Base-by-base conservation (phyloP, 2,113 vertebrate genomes). In the Electrona antarctica region DNA sequence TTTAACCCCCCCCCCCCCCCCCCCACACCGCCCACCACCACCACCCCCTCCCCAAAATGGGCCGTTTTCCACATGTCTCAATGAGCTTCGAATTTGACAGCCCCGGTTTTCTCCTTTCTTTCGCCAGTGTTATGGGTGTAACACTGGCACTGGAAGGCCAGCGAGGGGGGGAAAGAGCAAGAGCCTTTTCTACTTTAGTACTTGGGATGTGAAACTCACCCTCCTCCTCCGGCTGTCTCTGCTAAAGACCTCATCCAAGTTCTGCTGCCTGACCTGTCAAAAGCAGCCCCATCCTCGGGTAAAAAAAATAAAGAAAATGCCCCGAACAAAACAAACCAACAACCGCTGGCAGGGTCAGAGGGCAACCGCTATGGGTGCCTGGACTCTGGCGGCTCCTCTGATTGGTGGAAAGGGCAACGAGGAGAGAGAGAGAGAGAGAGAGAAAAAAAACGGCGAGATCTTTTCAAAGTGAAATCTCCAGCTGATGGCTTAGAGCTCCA, bases 11-110 rank as follows among this genome's bases (percentile, higher is more conserved):
- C 4, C 29, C 29, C 29, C 29, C 2, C 2, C 73, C 72, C 77
- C 76, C 74, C 63, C 29, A 2, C 29, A 2, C 4, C 29, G 73
- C 72, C 77, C 78, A 73, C 63, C 76, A 69, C 77, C 76, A 73
- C 63, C 74, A 69, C 77, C 78, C 74, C 63, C 33, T 70, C 77
- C 78, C 74, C 63, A 67, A 87, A 92, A 88, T 83, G 76, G 84
- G 67, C 93, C 92, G 92, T 95, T 96, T 96, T 97, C 95, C 95
- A 96, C 95, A 96, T 95, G 95, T 95, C 93, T 88, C 95, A 93
- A 93, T 94, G 92, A 95, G 92, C 89, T 88, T 21, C 91, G 93
- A 93, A 93, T 92, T 94, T 93, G 92, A 95, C 93, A 93, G 93
- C 91, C 75, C 46, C 47, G 93, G 91, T 91, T 92, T 94, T 33